Conservation (phyloP, 1,140 invertebrate genomes). For the Chelonus insularis region DNA sequence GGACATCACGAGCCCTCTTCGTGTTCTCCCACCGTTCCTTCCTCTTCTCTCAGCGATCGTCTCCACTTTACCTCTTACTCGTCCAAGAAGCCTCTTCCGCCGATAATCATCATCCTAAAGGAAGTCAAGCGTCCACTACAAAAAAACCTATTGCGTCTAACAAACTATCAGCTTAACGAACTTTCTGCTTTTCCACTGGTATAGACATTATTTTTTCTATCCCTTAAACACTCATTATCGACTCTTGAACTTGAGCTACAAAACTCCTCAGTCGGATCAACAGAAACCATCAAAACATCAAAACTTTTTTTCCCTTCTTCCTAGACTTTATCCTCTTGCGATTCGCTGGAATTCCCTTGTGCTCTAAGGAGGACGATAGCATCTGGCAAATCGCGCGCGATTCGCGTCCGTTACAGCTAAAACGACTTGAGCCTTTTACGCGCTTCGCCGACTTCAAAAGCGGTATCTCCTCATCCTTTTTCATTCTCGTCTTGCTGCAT, state of each 20-base stretch:
- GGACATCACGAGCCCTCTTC: conserved; percentile 52
- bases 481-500: no score
- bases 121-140: neutral
- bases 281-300: neutral
- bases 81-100: neutral
- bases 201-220: no score
- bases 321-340: neutral
- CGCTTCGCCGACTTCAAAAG: conserved; percentile 28
- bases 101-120: conserved; percentile 16
- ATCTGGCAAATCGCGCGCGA: conserved; percentile 23
- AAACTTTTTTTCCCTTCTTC: neutral
- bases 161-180: neutral
- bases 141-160: neutral
- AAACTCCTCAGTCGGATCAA: neutral
- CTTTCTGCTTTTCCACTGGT: no score
- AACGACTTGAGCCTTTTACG: conserved; percentile 14
- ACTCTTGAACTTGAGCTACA: no score
- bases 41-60: neutral
- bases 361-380: conserved; percentile 18
- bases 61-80: neutral
- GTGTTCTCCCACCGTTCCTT: conserved; percentile 23
- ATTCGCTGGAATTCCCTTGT: conserved; percentile 13
- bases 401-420: conserved; percentile 16
- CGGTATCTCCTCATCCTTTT: conserved; percentile 7
- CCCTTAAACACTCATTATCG: no score